Base-by-base conservation (phyloP, 1,140 invertebrate genomes). In the Drosophila persimilis region DNA sequence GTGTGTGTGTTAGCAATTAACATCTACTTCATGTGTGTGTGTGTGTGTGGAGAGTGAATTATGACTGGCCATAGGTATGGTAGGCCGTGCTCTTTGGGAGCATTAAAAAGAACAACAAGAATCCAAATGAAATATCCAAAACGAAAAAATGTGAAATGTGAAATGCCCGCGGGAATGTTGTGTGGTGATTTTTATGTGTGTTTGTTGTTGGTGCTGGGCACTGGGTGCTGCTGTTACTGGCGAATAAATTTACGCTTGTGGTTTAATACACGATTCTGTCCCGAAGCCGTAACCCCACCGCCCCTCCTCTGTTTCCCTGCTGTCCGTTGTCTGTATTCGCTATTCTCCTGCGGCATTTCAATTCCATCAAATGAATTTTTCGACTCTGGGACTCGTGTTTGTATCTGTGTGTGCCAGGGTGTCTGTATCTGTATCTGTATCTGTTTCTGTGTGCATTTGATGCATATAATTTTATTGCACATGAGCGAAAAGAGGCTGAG, bases 401-500 rank as follows among this genome's bases (percentile, higher is more conserved):
- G 45, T 44, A 20, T 58, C 31, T 45, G 35, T 13, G 45, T 41
- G 41, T 62, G 46, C 24, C 26, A 20, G 26, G n/a, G 44, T 48
- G 47, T 56, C 39, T 13, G 35, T 47, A 3, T 39, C 9, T 39
- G 35, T 60, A 48, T 63, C 60, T 59, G 57, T 65, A 5, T 39
- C 11, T 39, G 35, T 60, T 56, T 63, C 57, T 62, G 57, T 65
- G 58, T 77, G 77, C 73, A 65, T 62, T 74, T 77, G 73, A 74
- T 88, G 83, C 78, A 88, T 86, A 83, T 88, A 86, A 86, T 86
- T 86, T 88, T 88, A 86, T 88, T 78, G 81, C 81, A 77, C 71
- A 60, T 55, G 52, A 41, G 50, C 58, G 15, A 46, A 35, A 35
- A 58, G 31, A 35, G 50, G 26, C 31, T 26, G 26, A 39, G 46